These are phyloP conservation scores for Indicator indicator DNA, from an alignment of 2,113 vertebrate genomes.

Conservation along the genomic window DNA sequence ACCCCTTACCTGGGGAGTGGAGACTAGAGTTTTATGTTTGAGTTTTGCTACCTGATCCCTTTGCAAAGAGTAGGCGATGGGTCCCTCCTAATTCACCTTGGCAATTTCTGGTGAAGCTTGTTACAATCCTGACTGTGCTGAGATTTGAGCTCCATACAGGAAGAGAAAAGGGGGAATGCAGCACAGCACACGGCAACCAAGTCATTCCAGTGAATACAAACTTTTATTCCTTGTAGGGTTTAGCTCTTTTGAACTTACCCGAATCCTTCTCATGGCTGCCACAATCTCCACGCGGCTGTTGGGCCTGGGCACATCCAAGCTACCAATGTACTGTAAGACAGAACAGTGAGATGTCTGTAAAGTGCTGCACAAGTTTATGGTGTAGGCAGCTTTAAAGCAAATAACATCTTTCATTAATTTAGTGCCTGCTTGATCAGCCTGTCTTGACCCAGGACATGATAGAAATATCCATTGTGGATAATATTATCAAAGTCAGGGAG, in stretches of 20 bases:
- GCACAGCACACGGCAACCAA: background rate
- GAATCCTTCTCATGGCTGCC: constrained; percentile 90
- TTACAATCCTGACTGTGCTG: background rate
- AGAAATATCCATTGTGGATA: background rate
- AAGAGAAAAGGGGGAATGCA: background rate
- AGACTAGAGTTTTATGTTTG: background rate
- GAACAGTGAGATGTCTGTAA: background rate
- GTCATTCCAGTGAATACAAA: background rate
- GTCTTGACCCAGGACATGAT: background rate
- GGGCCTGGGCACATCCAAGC: constrained; percentile 88
- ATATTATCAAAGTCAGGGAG: background rate
- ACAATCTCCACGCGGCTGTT: constrained; percentile 95
- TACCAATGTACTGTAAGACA: constrained; percentile 85
- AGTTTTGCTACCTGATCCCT: background rate
- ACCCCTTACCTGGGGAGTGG: background rate
- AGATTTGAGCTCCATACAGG: background rate
- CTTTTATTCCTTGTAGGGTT: background rate
- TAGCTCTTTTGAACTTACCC: constrained; percentile 78
- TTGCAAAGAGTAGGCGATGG: background rate
- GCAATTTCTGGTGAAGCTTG: background rate
- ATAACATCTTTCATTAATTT: background rate
- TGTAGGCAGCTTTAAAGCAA: background rate
- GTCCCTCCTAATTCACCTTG: background rate
- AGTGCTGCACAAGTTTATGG: background rate
- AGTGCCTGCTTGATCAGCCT: background rate